A percentile compares a stretch with the other conserved stretches of the same genome.
phyloP scores from a whole-genome alignment of 2,797 vertebrate genomes.

The Mallotus villosus region DNA sequence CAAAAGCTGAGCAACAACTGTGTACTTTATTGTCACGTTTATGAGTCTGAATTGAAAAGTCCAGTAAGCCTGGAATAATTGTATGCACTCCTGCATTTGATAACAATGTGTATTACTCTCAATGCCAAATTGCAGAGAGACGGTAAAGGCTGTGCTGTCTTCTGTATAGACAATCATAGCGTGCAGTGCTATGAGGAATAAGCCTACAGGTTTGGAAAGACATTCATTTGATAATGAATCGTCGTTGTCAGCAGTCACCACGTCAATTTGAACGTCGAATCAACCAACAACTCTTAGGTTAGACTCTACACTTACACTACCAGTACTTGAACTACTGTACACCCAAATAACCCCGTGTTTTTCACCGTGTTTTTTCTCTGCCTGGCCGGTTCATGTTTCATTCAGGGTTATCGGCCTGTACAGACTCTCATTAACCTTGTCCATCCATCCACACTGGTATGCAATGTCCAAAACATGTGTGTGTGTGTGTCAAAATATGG shows the following conservation, averaged over 20 bases:
- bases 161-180: slow-evolving; percentile 38
- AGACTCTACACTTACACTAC: slow-evolving; percentile 11
- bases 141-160: slow-evolving; percentile 18
- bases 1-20: slow-evolving; percentile 44
- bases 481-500: slow-evolving; percentile 43
- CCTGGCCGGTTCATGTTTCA: slow-evolving; percentile 53
- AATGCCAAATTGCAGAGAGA: slow-evolving; percentile 24
- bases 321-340: background rate
- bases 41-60: slow-evolving; percentile 34
- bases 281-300: slow-evolving; percentile 35
- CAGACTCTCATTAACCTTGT: slow-evolving; percentile 45
- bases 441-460: slow-evolving; percentile 37
- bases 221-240: too few relatives aligned
- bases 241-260: background rate
- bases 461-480: slow-evolving; percentile 9
- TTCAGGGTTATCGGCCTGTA: slow-evolving; percentile 54
- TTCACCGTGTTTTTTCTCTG: slow-evolving; percentile 47
- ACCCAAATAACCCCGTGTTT: slow-evolving; percentile 28
- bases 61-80: slow-evolving; percentile 35
- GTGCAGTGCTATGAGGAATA: too few relatives aligned
- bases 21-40: slow-evolving; percentile 37
- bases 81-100: slow-evolving; percentile 47
- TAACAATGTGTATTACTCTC: slow-evolving; percentile 42
- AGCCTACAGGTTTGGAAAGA: too few relatives aligned
- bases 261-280: background rate